phyloP scores from a whole-genome alignment of 2,113 vertebrate genomes.

The Centrocercus urophasianus region DNA sequence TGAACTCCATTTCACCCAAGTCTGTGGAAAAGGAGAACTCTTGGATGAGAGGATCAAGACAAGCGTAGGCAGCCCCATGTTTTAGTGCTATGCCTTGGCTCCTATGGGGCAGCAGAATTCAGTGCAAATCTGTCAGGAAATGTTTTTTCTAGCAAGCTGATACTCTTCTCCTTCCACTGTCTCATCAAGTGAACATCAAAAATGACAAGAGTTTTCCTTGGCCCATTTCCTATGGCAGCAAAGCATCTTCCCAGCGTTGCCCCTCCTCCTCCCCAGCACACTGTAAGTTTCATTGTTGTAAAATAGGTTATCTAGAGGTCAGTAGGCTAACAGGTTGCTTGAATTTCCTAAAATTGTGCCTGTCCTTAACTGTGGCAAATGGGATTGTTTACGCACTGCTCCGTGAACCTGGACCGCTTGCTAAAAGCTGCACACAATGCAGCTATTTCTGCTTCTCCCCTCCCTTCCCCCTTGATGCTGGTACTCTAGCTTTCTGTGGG shows the following conservation, averaged over 20 bases:
- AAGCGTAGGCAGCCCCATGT: neutral
- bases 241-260: conserved; percentile 3
- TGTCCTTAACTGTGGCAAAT: conserved; percentile 56
- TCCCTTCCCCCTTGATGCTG: neutral
- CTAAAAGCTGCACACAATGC: conserved; percentile 25
- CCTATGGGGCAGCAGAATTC: neutral
- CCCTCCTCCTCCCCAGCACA: neutral
- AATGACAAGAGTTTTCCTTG: conserved; percentile 36
- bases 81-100: neutral
- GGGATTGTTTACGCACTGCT: conserved; percentile 64
- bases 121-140: neutral
- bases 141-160: conserved; percentile 13
- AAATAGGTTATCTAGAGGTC: conserved; percentile 78
- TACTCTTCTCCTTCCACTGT: conserved; percentile 24
- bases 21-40: neutral
- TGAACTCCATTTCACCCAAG: neutral
- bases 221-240: conserved; percentile 51
- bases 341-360: conserved; percentile 90
- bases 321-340: conserved; percentile 82
- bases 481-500: neutral
- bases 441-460: conserved; percentile 64
- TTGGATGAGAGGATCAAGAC: neutral
- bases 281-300: conserved; percentile 77
- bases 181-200: neutral
- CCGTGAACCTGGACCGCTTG: neutral